Base-by-base conservation (phyloP, 2,113 vertebrate genomes). In the Prionailurus viverrinus region DNA sequence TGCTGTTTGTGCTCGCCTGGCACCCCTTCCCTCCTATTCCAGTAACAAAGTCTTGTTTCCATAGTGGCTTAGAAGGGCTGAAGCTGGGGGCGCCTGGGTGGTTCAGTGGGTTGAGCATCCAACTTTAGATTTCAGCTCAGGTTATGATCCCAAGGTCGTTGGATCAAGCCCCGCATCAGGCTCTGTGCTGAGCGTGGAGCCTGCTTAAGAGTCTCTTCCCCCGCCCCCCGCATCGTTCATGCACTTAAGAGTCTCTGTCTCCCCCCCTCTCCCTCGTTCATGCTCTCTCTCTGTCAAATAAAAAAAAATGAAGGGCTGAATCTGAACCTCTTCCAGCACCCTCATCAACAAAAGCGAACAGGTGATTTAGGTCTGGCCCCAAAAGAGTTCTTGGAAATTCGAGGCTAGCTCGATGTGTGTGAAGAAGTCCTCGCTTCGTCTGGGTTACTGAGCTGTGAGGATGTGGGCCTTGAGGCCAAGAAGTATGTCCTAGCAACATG, bases 171-270 rank as follows among this genome's bases (percentile, higher is more conserved):
- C 21, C 3, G 58, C 58, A 23, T 58, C 58, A 58, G 19, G 53
- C 53, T 55, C 53, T 5, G 15, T 55, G 53, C 58, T 58, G 19
- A 58, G 58, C 5, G 7, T 8, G 7, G 58, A 58, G 58, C 58
- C 58, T 23, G 58, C 19, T 58, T 58, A 58, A 58, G 19, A 23
- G 21, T 58, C 19, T 23, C 58, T 23, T 6, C 21, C 19, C 19
- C 55, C 19, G 0, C 18, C 5, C 18, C 0, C 36, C 36, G 36
- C 36, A 36, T 36, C 7, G 18, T 6, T 58, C 55, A 16, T 1
- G 19, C 55, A 19, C 19, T 58, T 58, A 58, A 58, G 55, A 58
- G 19, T 58, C 55, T 58, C 19, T 58, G 19, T 58, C 55, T 8
- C 19, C 16, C 19, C 21, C 21, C 2, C 55, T 21, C 19, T 2